A percentile compares a stretch with the other conserved stretches of the same genome.
Evolutionary conservation across 2,797 vertebrate genomes (phyloP).

Genomic region (Hoplostethus atlanticus): DNA sequence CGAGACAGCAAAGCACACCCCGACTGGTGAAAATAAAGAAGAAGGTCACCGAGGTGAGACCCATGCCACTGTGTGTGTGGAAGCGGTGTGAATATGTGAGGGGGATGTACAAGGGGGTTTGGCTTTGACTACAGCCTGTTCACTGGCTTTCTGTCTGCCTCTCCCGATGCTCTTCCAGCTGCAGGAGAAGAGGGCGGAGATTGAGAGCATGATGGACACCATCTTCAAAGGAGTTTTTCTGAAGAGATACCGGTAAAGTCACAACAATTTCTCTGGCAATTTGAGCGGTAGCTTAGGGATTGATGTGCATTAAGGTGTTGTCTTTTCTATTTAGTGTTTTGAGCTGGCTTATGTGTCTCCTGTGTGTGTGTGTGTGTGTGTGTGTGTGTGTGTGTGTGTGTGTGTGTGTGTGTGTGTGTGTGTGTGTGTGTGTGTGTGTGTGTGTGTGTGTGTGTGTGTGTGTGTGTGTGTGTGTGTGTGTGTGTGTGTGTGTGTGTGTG

Average conservation of each 20-base stretch:
- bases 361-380: not conserved
- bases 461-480: slow-evolving; percentile 1
- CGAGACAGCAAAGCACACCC: slow-evolving; percentile 76
- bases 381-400: slow-evolving; percentile 10
- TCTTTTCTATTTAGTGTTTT: not conserved
- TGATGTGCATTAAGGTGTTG: not conserved
- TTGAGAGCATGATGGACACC: slow-evolving; percentile 91
- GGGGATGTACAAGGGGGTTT: not conserved
- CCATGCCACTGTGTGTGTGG: not conserved
- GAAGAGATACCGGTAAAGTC: slow-evolving; percentile 89
- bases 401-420: not conserved
- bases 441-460: no score
- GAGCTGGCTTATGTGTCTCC: not conserved
- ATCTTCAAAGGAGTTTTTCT: slow-evolving; percentile 94
- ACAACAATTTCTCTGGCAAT: not conserved
- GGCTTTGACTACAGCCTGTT: not conserved
- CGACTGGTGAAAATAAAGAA: slow-evolving; percentile 87
- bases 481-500: slow-evolving; percentile 6
- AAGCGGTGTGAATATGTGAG: not conserved
- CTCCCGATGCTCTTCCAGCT: slow-evolving; percentile 78
- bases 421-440: slow-evolving; percentile 6
- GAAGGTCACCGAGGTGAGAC: slow-evolving; percentile 88
- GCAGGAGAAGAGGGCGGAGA: slow-evolving; percentile 87
- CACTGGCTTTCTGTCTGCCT: not conserved
- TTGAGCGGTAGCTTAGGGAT: not conserved